Evolutionary conservation across 2,888 invertebrate species (phyloP).

Genomic region (Aphrophora alni): DNA sequence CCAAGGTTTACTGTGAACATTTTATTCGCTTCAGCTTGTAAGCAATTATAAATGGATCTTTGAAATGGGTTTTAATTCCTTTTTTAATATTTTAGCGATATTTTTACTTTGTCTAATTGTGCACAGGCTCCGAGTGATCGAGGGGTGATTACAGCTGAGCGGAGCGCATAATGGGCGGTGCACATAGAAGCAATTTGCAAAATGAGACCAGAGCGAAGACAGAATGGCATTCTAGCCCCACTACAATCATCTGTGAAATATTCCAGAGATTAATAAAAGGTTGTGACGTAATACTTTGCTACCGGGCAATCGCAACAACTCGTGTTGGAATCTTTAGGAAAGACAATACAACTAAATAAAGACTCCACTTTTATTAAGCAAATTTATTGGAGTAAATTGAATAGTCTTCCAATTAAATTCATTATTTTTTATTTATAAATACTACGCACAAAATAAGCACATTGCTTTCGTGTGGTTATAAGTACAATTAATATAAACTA

Average conservation of each 20-base stretch:
- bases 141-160: slow-evolving; percentile 7
- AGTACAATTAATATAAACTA: no score
- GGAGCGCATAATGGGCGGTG: slow-evolving; percentile 26
- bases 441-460: no score
- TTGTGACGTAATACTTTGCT: background rate
- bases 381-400: no score
- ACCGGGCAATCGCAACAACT: background rate
- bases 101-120: slow-evolving; percentile 4
- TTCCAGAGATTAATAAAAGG: background rate
- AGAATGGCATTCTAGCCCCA: background rate
- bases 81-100: background rate
- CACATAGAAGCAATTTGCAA: slow-evolving; percentile 32
- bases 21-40: background rate
- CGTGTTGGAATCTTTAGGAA: no score
- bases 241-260: slow-evolving; percentile 6
- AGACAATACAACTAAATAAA: no score
- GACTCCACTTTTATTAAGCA: no score
- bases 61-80: background rate
- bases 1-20: background rate
- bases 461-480: no score
- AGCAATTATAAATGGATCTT: background rate
- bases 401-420: no score
- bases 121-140: background rate
- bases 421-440: no score
- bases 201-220: slow-evolving; percentile 11